Percentiles rank a stretch among this genome's conserved stretches.
phyloP scores from a whole-genome alignment of 2,888 invertebrate genomes.

The Stegophylla sp. region DNA sequence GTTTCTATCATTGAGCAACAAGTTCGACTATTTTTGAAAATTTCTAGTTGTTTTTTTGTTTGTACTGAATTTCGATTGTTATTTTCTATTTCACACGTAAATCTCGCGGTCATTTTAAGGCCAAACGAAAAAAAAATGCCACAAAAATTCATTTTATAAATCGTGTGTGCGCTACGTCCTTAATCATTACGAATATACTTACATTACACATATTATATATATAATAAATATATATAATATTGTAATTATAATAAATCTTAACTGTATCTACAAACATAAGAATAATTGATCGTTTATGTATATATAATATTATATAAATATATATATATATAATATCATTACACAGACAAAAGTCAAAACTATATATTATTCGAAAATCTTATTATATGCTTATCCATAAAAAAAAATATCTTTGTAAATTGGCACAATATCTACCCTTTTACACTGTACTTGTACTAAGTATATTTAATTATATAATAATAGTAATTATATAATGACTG shows the following conservation, averaged over 20 bases:
- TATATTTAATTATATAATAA: constrained; percentile 36
- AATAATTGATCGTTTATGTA: constrained; percentile 17
- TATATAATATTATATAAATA: constrained; percentile 6
- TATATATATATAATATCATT: not conserved
- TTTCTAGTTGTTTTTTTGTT: constrained; percentile 53
- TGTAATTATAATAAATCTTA: constrained; percentile 54
- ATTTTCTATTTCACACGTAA: constrained; percentile 45
- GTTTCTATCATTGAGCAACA: constrained; percentile 52
- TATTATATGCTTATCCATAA: constrained; percentile 31
- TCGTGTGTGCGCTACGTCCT: constrained; percentile 29
- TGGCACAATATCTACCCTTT: constrained; percentile 58
- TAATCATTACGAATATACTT: constrained; percentile 47
- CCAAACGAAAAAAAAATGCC: constrained; percentile 32
- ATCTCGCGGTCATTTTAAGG: constrained; percentile 2
- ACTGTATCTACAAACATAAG: constrained; percentile 53
- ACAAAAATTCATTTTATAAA: constrained; percentile 37
- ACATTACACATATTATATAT: constrained; percentile 33
- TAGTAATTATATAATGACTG: constrained; percentile 27
- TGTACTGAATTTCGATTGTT: constrained; percentile 57
- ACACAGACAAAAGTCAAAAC: constrained; percentile 42
- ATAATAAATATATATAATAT: constrained; percentile 47
- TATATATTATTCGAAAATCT: constrained; percentile 33
- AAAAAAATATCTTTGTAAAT: constrained; percentile 44
- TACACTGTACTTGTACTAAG: constrained; percentile 52
- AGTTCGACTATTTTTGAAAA: constrained; percentile 54